Evolutionary conservation across 1,140 invertebrate genomes (phyloP), one percentile per base, ranked within the genome.

Genomic region (Lethrus apterus): DNA sequence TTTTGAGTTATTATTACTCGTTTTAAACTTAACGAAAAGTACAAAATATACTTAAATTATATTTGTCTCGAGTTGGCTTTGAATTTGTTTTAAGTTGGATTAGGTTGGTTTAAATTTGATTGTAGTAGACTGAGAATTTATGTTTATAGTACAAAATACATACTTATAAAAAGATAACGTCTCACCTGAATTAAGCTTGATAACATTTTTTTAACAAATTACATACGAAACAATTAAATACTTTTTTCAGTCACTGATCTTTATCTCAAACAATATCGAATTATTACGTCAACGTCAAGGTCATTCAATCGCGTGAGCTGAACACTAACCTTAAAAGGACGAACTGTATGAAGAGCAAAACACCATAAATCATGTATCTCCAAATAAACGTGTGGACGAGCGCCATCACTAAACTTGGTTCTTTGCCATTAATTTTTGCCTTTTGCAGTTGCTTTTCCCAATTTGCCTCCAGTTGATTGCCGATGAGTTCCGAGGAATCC

Each of bases 381-480:
- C 11, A 17, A 5, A 29, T 2, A 17, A 29, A 42, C 3, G 40
- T 42, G 8, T 14, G n/a, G 7, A 19, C n/a, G 4, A 42, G 11
- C 10, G 40, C 40, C 4, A 4, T 26, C 1, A 42, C 11, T 9
- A 42, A 26, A 29, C 23, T 42, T 1, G 40, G 40, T 11, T 24
- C 13, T 29, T 42, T 42, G 5, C 24, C 40, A 1, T 19, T 42
- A 9, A 1, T 9, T 42, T 42, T 42, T 7, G 24, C 5, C n/a
- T 29, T 24, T 0, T 21, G 21, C 11, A 42, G 10, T 42, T 42
- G 11, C 8, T 42, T 42, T 4, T 29, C 40, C 40, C 21, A 42
- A 14, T 42, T 42, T n/a, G n/a, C 23, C 29, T 42, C 11, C 4
- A 42, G 14, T 42, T 29, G 21, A 42, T 42, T 14, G 15, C 40